Evolutionary conservation across 2,113 vertebrate genomes (phyloP).

Genomic region (Eulemur rufifrons): DNA sequence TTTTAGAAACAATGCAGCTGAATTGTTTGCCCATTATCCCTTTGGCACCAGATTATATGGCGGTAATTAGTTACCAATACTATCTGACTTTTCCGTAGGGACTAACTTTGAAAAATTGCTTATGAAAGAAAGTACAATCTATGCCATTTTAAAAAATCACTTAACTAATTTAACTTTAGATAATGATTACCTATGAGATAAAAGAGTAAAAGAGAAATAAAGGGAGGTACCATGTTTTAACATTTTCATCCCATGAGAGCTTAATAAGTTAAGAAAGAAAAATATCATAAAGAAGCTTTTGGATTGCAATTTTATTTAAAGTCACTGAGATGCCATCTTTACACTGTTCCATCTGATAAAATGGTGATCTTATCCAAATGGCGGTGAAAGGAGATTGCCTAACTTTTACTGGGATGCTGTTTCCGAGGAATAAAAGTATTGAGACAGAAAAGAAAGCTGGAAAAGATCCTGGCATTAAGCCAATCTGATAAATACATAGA

Average conservation of each 20-base stretch:
- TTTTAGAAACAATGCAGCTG: not conserved
- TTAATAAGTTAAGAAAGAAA: conserved; percentile 24
- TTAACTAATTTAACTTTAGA: conserved; percentile 53
- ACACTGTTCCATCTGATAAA: not conserved
- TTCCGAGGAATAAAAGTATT: not conserved
- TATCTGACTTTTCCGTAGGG: not conserved
- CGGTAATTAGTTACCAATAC: not conserved
- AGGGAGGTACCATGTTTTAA: not conserved
- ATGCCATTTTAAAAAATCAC: conserved; percentile 44
- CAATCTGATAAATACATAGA: not conserved
- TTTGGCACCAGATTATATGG: not conserved
- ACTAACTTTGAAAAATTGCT: conserved; percentile 29
- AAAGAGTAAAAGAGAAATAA: conserved; percentile 31
- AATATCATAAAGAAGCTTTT: not conserved
- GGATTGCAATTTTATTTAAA: conserved; percentile 6
- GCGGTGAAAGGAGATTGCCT: not conserved
- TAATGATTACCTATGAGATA: conserved; percentile 52
- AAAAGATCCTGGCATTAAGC: not conserved
- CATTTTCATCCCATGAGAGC: conserved; percentile 47
- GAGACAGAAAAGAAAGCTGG: not conserved
- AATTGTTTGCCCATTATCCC: not conserved
- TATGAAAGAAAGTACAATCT: not conserved
- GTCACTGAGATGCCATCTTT: not conserved
- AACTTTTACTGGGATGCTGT: not conserved
- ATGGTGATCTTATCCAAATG: not conserved